phyloP scores from a whole-genome alignment of 1,140 invertebrate species.

The Atta cephalotes region DNA sequence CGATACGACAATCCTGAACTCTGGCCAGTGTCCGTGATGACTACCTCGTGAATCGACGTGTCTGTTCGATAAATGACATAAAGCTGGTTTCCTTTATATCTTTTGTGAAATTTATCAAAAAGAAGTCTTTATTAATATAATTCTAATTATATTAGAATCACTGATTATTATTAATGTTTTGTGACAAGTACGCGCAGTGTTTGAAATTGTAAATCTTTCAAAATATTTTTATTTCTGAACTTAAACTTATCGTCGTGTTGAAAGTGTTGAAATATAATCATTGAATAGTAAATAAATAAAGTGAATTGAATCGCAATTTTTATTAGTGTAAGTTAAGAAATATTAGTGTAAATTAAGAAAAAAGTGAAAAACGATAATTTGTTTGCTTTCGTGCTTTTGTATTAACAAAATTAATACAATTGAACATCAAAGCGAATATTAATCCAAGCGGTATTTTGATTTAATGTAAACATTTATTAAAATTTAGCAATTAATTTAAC shows the following conservation, averaged over 20 bases:
- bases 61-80: conserved; percentile 44
- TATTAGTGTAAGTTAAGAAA: not conserved
- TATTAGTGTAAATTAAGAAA: not conserved
- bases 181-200: not conserved
- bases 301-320: not conserved
- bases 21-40: conserved; percentile 79
- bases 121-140: not conserved
- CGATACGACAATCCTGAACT: conserved; percentile 76
- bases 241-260: not conserved
- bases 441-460: not conserved
- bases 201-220: not conserved
- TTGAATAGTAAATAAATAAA: conserved; percentile 12
- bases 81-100: not conserved
- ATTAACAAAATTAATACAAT: not conserved
- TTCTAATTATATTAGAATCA: not conserved
- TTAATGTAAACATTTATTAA: not conserved
- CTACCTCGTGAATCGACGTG: conserved; percentile 67
- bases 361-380: conserved; percentile 18
- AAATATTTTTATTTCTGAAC: not conserved
- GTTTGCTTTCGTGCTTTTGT: not conserved
- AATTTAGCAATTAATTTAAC: not conserved
- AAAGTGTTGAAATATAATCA: conserved; percentile 1
- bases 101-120: not conserved
- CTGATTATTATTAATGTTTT: not conserved
- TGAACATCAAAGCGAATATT: conserved; percentile 14